Percentiles rank a stretch among this genome's conserved stretches.
These are phyloP conservation scores for Xiphophorus maculatus DNA, from an alignment of 2,113 vertebrate species.

Conservation along the genomic window DNA sequence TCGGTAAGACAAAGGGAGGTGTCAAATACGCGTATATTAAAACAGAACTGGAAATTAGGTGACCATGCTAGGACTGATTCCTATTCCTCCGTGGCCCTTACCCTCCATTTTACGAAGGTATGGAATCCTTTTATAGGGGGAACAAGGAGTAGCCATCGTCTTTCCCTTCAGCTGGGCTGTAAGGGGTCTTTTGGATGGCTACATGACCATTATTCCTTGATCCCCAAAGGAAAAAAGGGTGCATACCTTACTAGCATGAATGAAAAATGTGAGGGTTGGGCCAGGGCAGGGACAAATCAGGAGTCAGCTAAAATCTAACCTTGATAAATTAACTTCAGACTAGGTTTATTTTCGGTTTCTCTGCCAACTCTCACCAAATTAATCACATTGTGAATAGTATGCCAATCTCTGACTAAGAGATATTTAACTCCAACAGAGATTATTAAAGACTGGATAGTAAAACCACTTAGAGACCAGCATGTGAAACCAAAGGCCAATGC, in stretches of 20 bases:
- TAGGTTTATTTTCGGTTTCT: background rate
- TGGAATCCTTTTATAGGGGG: background rate
- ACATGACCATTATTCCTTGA: background rate
- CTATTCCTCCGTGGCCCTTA: background rate
- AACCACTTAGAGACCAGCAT: conserved; percentile 93
- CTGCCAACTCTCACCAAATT: background rate
- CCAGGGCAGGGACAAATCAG: background rate
- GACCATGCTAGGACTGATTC: background rate
- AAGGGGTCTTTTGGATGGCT: background rate
- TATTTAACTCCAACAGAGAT: conserved; percentile 81
- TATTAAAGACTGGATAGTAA: conserved; percentile 95
- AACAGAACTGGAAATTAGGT: background rate
- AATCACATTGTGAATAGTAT: background rate
- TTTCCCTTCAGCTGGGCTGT: background rate
- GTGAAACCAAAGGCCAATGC: conserved; percentile 94
- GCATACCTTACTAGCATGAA: background rate
- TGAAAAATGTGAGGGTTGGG: background rate
- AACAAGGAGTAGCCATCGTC: background rate
- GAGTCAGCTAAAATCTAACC: background rate
- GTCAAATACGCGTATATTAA: background rate
- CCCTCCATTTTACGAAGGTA: background rate
- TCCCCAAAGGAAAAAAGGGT: background rate
- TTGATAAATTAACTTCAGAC: background rate
- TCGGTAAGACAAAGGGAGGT: conserved; percentile 82
- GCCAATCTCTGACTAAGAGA: background rate